Evolutionary conservation across 2,797 vertebrate species (phyloP).

Genomic region (Cyclopterus lumpus): DNA sequence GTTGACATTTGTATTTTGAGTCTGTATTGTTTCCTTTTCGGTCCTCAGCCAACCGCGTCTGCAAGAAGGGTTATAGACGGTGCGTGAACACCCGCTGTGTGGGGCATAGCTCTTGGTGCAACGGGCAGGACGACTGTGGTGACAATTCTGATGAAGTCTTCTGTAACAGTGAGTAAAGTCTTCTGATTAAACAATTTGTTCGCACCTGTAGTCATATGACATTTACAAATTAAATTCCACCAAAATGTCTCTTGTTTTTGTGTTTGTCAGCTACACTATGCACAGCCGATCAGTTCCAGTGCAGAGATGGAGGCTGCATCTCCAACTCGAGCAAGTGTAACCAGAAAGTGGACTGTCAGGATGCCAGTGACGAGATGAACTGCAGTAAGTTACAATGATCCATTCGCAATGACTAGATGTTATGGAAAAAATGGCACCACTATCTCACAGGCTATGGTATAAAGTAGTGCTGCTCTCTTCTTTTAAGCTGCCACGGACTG

Average conservation of each 20-base stretch:
- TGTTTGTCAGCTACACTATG: constrained; percentile 81
- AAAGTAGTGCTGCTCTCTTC: constrained; percentile 28
- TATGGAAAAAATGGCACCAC: background rate
- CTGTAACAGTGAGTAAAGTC: constrained; percentile 89
- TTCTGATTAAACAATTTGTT: background rate
- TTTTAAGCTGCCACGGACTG: constrained; percentile 91
- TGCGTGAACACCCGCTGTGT: constrained; percentile 93
- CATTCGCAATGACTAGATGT: background rate
- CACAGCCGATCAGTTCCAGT: constrained; percentile 88
- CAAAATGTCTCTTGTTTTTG: constrained; percentile 3
- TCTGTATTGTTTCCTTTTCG: constrained; percentile 18
- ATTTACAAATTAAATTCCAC: background rate
- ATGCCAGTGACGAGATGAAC: constrained; percentile 94
- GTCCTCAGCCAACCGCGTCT: constrained; percentile 90
- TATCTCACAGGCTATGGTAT: background rate
- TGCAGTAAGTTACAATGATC: constrained; percentile 87
- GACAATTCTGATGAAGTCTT: constrained; percentile 94
- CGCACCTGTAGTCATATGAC: background rate
- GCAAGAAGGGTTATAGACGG: constrained; percentile 90
- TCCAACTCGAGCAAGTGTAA: constrained; percentile 93
- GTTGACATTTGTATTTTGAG: constrained; percentile 41
- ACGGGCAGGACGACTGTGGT: constrained; percentile 91
- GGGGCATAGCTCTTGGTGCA: constrained; percentile 87
- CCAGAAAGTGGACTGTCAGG: constrained; percentile 94
- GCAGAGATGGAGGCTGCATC: constrained; percentile 90